Evolutionary conservation across 1,140 invertebrate genomes (phyloP).

Genomic region (Manduca sexta): DNA sequence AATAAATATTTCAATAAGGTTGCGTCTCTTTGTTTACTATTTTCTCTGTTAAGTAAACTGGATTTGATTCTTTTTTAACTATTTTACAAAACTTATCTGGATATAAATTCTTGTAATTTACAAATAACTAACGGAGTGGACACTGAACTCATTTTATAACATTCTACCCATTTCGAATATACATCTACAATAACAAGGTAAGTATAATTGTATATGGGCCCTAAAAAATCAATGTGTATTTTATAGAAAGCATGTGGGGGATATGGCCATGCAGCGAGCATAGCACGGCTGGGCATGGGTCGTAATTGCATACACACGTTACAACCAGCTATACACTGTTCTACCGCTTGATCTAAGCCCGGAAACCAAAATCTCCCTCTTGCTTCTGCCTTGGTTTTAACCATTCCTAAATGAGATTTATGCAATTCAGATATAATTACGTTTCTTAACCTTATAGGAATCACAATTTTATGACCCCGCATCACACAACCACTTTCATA

Average conservation of each 20-base stretch:
- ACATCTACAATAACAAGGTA: slow-evolving; percentile 24
- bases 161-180: slow-evolving; percentile 20
- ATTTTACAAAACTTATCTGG: slow-evolving; percentile 1
- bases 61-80: too few relatives aligned
- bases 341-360: slow-evolving; percentile 53
- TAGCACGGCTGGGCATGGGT: slow-evolving; percentile 2
- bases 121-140: slow-evolving; percentile 1
- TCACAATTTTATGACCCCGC: too few relatives aligned
- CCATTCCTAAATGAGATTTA: slow-evolving; percentile 2
- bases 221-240: slow-evolving; percentile 38
- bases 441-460: too few relatives aligned
- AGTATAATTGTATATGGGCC: slow-evolving; percentile 28
- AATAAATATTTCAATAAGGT: too few relatives aligned
- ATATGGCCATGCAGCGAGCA: slow-evolving; percentile 21
- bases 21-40: too few relatives aligned
- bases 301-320: slow-evolving; percentile 2
- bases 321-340: slow-evolving; percentile 18
- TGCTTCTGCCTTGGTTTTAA: not conserved
- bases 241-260: slow-evolving; percentile 24
- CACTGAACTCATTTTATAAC: slow-evolving; percentile 14
- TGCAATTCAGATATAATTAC: not conserved
- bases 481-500: not conserved
- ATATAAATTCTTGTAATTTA: slow-evolving; percentile 7
- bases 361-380: slow-evolving; percentile 55
- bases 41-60: too few relatives aligned